These are phyloP conservation scores for Eudasyphora cyanicolor DNA, from an alignment of 2,888 invertebrate species.

Conservation along the genomic window DNA sequence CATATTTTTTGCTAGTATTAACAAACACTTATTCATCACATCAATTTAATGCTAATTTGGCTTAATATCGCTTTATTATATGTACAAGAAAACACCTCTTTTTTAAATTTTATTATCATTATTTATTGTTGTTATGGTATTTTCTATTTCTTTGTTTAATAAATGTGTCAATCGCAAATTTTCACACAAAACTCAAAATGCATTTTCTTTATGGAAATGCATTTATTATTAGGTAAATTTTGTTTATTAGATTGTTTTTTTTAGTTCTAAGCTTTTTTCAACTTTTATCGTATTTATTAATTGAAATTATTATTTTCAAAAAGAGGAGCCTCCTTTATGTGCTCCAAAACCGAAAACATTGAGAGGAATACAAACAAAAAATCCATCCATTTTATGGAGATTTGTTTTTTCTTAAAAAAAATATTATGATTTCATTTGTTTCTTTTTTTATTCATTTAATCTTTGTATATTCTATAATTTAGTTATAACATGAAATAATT, in stretches of 20 bases:
- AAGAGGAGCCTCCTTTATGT: too few relatives aligned
- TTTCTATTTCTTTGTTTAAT: constrained; percentile 61
- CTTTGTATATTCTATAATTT: constrained; percentile 36
- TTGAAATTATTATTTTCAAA: background rate
- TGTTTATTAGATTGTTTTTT: background rate
- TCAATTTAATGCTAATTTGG: constrained; percentile 16
- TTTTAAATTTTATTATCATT: constrained; percentile 43
- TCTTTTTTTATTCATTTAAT: constrained; percentile 24
- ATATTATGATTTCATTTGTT: constrained; percentile 14
- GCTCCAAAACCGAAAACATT: too few relatives aligned
- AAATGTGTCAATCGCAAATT: constrained; percentile 77
- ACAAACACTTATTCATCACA: background rate
- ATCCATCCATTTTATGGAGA: background rate
- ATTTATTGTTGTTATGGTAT: constrained; percentile 58
- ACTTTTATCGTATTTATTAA: background rate
- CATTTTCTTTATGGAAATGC: constrained; percentile 14
- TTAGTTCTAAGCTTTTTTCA: constrained; percentile 57
- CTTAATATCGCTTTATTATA: constrained; percentile 60
- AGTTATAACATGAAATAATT: background rate
- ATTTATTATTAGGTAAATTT: constrained; percentile 35
- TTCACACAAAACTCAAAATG: constrained; percentile 38
- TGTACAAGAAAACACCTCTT: background rate
- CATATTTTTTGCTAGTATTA: background rate
- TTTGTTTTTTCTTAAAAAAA: background rate
- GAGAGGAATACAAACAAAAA: background rate